Evolutionary conservation across 2,797 vertebrate species (phyloP), one percentile per base, ranked within the genome.

Genomic region (Lepus oiostolus): DNA sequence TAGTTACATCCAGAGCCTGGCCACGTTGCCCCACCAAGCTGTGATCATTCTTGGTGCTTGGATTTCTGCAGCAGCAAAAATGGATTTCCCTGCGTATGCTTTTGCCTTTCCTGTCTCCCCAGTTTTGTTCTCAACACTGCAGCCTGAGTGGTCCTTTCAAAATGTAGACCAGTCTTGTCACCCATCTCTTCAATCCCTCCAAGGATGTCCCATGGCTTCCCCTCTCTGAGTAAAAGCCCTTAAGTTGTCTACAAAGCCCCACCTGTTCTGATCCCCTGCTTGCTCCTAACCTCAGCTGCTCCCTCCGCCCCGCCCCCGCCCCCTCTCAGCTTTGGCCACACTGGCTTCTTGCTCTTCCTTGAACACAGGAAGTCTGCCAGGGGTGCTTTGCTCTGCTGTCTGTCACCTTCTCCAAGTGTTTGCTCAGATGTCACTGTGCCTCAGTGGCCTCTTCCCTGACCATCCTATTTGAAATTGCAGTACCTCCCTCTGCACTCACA

Each of bases 261-360:
- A 8, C 42, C 50, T 47, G 19, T 21, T 1, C 0, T 62, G 30
- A 67, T 32, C 12, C 50, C 47, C 67, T 71, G 22, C 84, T 47
- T 50, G 26, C 50, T 68, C 62, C 30, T 30, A 63, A 67, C 24
- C 21, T 70, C 74, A 3, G 26, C 30, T 32, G 19, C 50, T 17
- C 1, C 7, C n/a, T 0, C 0, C 5, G 4, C 68, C 24, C 42
- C 42, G 7, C 8, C 42, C 42, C 42, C 8, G 42, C 50, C 11
- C 8, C n/a, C 22, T 52, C 50, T 32, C 12, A 38, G 28, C 47
- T 67, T 21, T 35, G 22, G 54, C 30, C 28, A 4, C 52, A 26
- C n/a, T 10, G 42, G 13, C 63, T 4, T 60, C 35, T 32, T 62
- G 50, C 38, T 42, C 6, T 26, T 63, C 62, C 32, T n/a, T 30